Evolutionary conservation across 92 coral and sea anemone genomes (phyloP).

Genomic region (Metridium senile): DNA sequence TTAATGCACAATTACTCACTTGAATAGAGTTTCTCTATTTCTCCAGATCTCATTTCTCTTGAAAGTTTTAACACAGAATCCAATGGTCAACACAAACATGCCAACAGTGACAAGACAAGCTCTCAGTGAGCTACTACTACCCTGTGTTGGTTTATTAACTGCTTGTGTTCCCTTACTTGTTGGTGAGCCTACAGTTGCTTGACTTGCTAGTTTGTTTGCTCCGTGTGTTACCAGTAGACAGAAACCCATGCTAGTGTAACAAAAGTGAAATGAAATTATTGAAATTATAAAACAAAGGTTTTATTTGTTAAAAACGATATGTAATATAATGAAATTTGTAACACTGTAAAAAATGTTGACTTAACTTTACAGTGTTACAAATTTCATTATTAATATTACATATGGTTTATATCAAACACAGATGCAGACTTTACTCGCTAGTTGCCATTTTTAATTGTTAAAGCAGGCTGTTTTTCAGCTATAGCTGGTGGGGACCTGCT

Average conservation of each 20-base stretch:
- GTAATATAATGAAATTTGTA: too few species aligned
- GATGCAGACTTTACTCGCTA: too few species aligned
- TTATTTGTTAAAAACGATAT: too few species aligned
- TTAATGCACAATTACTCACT: constrained; percentile 30
- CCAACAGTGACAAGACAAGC: constrained; percentile 35
- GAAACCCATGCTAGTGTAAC: constrained; percentile 78
- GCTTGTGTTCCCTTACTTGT: background rate
- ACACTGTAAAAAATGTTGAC: too few species aligned
- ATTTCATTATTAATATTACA: too few species aligned
- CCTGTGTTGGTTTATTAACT: background rate
- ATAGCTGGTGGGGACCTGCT: too few species aligned
- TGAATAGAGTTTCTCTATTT: constrained; percentile 75
- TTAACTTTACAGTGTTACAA: too few species aligned
- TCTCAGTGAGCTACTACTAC: background rate
- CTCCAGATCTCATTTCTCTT: constrained; percentile 81
- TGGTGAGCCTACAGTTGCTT: background rate
- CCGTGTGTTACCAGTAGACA: constrained; percentile 70
- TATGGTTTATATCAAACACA: too few species aligned
- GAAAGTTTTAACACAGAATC: constrained; percentile 78
- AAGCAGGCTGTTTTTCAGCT: too few species aligned
- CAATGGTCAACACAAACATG: constrained; percentile 28
- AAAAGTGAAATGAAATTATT: background rate
- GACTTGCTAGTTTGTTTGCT: constrained; percentile 59
- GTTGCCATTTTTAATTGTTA: too few species aligned
- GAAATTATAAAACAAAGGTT: too few species aligned